Evolutionary conservation across 2,888 invertebrate genomes (phyloP).

Genomic region (Chymomyza amoena): DNA sequence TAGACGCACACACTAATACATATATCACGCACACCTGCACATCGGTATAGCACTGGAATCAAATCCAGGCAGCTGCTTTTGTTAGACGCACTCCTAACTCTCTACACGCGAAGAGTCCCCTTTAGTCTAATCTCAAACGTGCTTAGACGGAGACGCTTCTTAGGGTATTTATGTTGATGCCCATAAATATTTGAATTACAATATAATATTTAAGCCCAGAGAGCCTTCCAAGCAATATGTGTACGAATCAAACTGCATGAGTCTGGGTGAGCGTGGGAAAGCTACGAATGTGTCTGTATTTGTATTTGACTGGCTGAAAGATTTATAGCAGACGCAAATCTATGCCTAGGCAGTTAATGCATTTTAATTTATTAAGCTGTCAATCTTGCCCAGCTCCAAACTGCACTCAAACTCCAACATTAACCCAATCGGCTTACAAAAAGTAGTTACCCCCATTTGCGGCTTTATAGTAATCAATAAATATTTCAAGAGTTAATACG

Average conservation of each 20-base stretch:
- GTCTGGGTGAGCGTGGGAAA: neutral
- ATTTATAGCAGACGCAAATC: constrained; percentile 68
- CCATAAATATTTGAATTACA: constrained; percentile 73
- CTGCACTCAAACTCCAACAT: constrained; percentile 2
- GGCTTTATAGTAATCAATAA: neutral
- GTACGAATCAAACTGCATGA: neutral
- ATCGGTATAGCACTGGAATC: neutral
- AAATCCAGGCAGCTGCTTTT: neutral
- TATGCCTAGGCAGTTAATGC: constrained; percentile 63
- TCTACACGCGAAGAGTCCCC: neutral
- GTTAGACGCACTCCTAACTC: neutral
- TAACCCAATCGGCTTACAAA: neutral
- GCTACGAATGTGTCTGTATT: neutral
- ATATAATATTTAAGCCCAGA: constrained; percentile 55
- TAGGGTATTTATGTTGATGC: constrained; percentile 64
- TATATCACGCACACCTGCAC: neutral
- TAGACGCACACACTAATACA: neutral
- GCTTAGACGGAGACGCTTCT: constrained; percentile 63
- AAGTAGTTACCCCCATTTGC: neutral
- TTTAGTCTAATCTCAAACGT: constrained; percentile 15
- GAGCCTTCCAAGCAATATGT: constrained; percentile 12
- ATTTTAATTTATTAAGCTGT: constrained; percentile 72
- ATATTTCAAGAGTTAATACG: neutral
- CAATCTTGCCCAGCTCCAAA: constrained; percentile 44
- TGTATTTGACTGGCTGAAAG: constrained; percentile 42